Percentiles rank a stretch among this genome's conserved stretches.
Evolutionary conservation across 2,797 vertebrate species (phyloP).

Genomic region (Silurus lanzhouensis): DNA sequence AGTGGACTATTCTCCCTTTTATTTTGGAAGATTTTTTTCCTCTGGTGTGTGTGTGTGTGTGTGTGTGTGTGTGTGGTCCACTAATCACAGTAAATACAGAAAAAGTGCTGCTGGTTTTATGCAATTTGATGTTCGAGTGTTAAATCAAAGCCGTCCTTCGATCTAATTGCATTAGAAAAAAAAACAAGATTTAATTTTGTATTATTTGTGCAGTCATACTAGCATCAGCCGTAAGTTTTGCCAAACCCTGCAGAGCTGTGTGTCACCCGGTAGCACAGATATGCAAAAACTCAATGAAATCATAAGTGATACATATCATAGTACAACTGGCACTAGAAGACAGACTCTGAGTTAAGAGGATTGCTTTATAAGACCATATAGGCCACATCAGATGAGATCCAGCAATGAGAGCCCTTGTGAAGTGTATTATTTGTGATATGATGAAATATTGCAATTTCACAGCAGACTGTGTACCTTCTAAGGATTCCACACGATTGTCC

Average conservation of each 20-base stretch:
- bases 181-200: neutral
- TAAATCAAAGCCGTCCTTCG: neutral
- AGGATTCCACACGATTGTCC: constrained; percentile 16
- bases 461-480: neutral
- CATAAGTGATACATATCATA: neutral
- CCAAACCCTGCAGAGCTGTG: neutral
- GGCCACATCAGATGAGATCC: constrained; percentile 29
- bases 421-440: constrained; percentile 28
- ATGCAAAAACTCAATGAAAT: neutral
- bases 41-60: no score
- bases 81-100: neutral
- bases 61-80: neutral
- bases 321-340: constrained; percentile 5
- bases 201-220: neutral
- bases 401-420: constrained; percentile 20
- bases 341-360: neutral
- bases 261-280: neutral
- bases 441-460: constrained; percentile 28
- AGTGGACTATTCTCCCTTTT: neutral
- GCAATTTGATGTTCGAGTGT: neutral
- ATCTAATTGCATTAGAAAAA: neutral
- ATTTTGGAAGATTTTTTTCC: neutral
- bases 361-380: neutral
- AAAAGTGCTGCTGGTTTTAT: neutral
- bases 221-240: neutral